These are phyloP conservation scores for Schizaphis graminum DNA, from an alignment of 2,888 invertebrate species.

Conservation along the genomic window DNA sequence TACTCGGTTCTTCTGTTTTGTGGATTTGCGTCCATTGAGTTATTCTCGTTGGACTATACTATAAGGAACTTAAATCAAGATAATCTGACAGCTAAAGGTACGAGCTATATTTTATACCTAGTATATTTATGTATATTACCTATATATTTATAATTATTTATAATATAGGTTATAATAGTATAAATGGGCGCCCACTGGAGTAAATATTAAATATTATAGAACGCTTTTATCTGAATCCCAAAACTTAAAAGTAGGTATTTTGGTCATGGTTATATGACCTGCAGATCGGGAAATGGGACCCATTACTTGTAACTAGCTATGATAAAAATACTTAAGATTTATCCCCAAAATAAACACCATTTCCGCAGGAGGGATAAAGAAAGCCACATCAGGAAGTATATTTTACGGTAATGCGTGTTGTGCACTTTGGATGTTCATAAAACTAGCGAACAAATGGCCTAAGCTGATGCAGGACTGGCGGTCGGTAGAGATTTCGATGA, in stretches of 20 bases:
- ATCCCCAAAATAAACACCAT: neutral
- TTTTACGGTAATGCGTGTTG: slow-evolving; percentile 68
- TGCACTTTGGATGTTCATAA: slow-evolving; percentile 67
- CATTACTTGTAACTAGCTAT: neutral
- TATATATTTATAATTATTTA: neutral
- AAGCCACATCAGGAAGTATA: slow-evolving; percentile 68
- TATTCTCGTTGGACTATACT: slow-evolving; percentile 68
- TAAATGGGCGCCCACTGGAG: neutral
- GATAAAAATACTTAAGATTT: neutral
- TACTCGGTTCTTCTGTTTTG: slow-evolving; percentile 67
- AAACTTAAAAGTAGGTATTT: neutral
- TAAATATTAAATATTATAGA: neutral
- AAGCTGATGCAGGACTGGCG: slow-evolving; percentile 67
- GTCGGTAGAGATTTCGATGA: slow-evolving; percentile 68
- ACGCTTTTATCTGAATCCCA: neutral
- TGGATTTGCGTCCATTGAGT: slow-evolving; percentile 67
- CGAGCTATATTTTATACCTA: neutral
- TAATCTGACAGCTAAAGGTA: slow-evolving; percentile 68
- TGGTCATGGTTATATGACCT: neutral
- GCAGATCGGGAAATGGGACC: neutral
- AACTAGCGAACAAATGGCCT: slow-evolving; percentile 68
- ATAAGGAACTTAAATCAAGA: slow-evolving; percentile 68
- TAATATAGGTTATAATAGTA: neutral
- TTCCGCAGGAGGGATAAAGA: slow-evolving; percentile 68
- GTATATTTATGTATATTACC: neutral